These are phyloP conservation scores for Bilobella aurantiaca DNA, from an alignment of 1,140 invertebrate species.

Conservation along the genomic window DNA sequence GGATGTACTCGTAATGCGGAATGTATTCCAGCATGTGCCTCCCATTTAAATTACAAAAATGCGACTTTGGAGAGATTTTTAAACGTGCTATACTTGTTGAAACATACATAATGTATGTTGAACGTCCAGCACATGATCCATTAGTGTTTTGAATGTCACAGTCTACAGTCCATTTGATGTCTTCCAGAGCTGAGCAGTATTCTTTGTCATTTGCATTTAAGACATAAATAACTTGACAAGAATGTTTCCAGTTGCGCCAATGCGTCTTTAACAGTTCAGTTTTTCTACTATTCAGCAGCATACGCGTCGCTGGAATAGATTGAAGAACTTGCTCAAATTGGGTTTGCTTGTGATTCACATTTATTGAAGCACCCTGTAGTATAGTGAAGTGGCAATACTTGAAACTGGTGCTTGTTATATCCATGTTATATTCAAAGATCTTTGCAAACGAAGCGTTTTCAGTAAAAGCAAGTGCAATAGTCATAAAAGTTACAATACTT, in stretches of 20 bases:
- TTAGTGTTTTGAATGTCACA: background rate
- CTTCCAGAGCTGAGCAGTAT: background rate
- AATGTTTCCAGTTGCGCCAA: background rate
- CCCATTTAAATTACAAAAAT: no score
- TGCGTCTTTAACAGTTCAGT: background rate
- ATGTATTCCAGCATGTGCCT: background rate
- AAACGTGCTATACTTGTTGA: background rate
- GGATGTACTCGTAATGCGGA: background rate
- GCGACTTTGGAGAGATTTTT: no score
- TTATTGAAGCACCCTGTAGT: background rate
- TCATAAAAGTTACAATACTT: no score
- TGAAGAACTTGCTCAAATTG: background rate
- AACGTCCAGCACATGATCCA: background rate
- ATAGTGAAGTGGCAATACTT: background rate
- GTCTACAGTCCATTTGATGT: background rate
- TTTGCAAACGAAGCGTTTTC: no score
- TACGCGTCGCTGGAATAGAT: background rate
- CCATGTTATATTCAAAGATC: no score
- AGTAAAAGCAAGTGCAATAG: no score
- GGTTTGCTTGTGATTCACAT: background rate
- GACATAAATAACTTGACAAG: background rate
- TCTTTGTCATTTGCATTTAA: background rate
- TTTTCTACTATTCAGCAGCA: background rate
- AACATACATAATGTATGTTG: background rate
- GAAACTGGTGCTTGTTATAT: no score